Percentiles rank a stretch among this genome's conserved stretches.
These are phyloP conservation scores for Gopherus evgoodei DNA, from an alignment of 2,113 vertebrate species.

Conservation along the genomic window DNA sequence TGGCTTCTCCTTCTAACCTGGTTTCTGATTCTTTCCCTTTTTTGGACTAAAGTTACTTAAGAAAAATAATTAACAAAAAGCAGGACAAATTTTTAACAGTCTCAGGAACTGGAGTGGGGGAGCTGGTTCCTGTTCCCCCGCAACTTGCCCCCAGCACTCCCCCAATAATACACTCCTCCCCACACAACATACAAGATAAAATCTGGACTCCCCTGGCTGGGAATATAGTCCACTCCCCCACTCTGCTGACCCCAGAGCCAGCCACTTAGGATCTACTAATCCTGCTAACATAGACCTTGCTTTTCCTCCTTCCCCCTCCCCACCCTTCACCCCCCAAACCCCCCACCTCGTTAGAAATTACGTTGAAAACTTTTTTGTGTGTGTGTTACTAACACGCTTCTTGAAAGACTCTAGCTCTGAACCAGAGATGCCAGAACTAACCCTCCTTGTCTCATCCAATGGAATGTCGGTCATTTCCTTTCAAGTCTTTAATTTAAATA, in stretches of 20 bases:
- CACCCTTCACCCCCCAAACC: constrained; percentile 50
- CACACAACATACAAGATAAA: background rate
- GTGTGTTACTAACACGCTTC: constrained; percentile 89
- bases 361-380: constrained; percentile 86
- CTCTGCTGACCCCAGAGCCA: constrained; percentile 26
- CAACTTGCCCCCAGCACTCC: background rate
- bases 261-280: constrained; percentile 75
- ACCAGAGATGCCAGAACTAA: constrained; percentile 81
- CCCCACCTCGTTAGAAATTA: constrained; percentile 73
- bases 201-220: background rate
- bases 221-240: background rate
- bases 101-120: background rate
- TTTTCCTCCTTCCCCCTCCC: constrained; percentile 69
- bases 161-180: background rate
- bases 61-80: background rate
- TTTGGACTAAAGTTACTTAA: background rate
- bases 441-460: constrained; percentile 85
- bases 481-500: constrained; percentile 62
- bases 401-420: background rate
- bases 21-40: background rate
- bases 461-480: constrained; percentile 84
- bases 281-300: constrained; percentile 74
- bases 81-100: background rate
- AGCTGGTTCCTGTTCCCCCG: background rate
- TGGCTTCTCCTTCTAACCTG: background rate